Percentiles rank a stretch among this genome's conserved stretches.
Conservation (phyloP, 2,113 vertebrate species). For the Microtus ochrogaster region DNA sequence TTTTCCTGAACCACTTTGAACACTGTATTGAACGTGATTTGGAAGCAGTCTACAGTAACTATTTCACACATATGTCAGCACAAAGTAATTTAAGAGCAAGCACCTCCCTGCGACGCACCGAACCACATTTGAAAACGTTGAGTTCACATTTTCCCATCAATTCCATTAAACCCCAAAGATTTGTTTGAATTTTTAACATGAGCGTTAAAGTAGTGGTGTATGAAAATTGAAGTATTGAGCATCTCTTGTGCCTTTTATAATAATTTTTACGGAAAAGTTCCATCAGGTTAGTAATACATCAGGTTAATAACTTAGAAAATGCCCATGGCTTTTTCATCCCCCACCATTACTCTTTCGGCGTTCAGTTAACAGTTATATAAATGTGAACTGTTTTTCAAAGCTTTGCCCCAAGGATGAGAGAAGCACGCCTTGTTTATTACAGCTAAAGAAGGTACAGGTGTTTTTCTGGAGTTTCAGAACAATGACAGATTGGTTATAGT, state of each 20-base stretch:
- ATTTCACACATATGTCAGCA: neutral
- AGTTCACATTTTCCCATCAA: neutral
- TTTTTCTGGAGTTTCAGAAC: neutral
- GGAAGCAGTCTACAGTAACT: neutral
- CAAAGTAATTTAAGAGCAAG: neutral
- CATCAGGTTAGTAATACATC: neutral
- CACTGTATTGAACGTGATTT: neutral
- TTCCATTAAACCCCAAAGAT: neutral
- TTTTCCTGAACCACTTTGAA: neutral
- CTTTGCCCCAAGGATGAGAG: neutral
- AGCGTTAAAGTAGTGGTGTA: neutral
- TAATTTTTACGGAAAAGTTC: neutral
- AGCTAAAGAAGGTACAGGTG: neutral
- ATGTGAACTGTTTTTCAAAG: conserved; percentile 1
- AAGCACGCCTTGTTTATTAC: neutral
- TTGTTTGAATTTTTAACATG: conserved; percentile 39
- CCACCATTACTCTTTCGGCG: neutral
- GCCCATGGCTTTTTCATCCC: neutral
- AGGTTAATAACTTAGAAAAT: conserved; percentile 9
- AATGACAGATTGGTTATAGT: neutral
- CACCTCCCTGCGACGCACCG: neutral
- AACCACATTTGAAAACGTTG: conserved; percentile 4
- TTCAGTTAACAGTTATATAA: neutral
- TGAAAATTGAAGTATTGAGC: neutral
- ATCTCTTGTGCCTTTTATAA: neutral